phyloP scores from a whole-genome alignment of 2,113 vertebrate species.

The Pandion haliaetus region DNA sequence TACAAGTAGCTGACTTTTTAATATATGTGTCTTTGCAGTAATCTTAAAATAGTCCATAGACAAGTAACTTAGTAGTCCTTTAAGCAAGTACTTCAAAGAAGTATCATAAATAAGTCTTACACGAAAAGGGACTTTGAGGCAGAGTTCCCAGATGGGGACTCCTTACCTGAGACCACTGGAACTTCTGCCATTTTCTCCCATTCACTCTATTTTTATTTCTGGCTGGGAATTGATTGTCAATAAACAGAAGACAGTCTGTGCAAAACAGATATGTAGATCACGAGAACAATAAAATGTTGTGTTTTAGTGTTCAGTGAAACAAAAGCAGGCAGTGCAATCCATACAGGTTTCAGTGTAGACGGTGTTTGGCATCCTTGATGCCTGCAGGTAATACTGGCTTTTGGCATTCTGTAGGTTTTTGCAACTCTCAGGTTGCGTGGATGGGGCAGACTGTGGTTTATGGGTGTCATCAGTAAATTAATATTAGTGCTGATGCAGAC shows the following conservation, averaged over 20 bases:
- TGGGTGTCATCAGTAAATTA: neutral
- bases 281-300: neutral
- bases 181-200: neutral
- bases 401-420: neutral
- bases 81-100: neutral
- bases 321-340: neutral
- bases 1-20: neutral
- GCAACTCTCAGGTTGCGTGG: neutral
- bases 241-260: neutral
- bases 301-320: neutral
- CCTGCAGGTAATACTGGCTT: neutral
- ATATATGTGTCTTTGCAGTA: neutral
- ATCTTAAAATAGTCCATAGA: neutral
- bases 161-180: neutral
- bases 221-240: neutral
- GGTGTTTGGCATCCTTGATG: neutral
- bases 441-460: neutral
- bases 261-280: accelerated
- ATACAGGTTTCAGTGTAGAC: neutral
- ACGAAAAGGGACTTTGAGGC: neutral
- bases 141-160: neutral
- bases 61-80: neutral
- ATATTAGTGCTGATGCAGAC: neutral
- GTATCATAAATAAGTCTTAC: neutral
- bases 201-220: neutral